These are phyloP conservation scores for Tyrophagus putrescentiae DNA, from an alignment of 1,140 invertebrate species.

Conservation along the genomic window DNA sequence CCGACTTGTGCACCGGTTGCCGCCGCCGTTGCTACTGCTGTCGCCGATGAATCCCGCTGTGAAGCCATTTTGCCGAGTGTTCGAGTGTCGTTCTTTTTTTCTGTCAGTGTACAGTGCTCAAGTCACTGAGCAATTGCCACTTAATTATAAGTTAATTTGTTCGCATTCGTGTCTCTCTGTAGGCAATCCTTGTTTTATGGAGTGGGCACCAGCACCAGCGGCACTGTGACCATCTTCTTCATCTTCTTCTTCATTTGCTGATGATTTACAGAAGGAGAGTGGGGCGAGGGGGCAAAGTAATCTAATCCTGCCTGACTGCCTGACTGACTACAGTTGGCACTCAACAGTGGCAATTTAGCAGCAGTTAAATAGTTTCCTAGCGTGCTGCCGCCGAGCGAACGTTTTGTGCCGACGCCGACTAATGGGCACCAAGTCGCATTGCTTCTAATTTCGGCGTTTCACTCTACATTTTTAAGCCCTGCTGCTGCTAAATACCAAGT, in stretches of 20 bases:
- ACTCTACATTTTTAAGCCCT: constrained; percentile 13
- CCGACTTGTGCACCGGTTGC: neutral
- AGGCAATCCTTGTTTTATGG: neutral
- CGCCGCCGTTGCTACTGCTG: neutral
- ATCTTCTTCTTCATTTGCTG: neutral
- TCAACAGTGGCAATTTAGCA: constrained; percentile 16
- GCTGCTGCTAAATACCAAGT: constrained; percentile 3
- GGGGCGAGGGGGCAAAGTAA: too few relatives aligned
- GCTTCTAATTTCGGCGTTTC: too few relatives aligned
- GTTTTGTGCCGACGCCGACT: neutral
- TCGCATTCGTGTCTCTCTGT: neutral
- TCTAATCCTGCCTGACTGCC: constrained; percentile 4
- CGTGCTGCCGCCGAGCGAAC: too few relatives aligned
- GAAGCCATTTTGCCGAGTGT: too few relatives aligned
- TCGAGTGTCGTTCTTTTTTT: too few relatives aligned
- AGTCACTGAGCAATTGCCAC: neutral
- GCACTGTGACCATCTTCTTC: neutral
- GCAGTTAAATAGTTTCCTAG: constrained; percentile 16
- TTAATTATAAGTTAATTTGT: constrained; percentile 14
- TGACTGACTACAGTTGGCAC: too few relatives aligned
- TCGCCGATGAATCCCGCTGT: neutral
- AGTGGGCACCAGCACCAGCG: neutral
- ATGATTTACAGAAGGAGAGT: too few relatives aligned
- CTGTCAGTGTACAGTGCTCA: neutral
- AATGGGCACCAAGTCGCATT: too few relatives aligned